Evolutionary conservation across 2,888 invertebrate genomes (phyloP).

Genomic region (Mamestra brassicae): DNA sequence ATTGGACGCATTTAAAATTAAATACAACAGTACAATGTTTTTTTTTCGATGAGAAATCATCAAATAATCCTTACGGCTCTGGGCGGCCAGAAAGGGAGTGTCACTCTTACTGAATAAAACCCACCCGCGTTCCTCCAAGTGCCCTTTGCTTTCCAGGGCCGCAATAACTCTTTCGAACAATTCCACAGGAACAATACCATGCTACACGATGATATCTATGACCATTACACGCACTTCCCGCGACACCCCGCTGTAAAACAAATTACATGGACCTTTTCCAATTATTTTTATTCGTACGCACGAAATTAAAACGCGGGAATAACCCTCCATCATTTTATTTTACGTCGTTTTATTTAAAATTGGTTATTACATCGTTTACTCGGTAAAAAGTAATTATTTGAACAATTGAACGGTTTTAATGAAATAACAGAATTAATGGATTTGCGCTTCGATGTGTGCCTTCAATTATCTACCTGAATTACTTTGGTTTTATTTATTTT

Average conservation of each 20-base stretch:
- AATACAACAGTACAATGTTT: neutral
- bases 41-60: too few relatives aligned
- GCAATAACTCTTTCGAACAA: too few relatives aligned
- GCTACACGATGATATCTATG: neutral
- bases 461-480: constrained; percentile 12
- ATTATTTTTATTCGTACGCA: constrained; percentile 3
- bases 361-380: constrained; percentile 1
- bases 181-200: neutral
- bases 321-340: neutral
- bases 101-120: too few relatives aligned
- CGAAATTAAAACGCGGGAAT: constrained; percentile 21
- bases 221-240: neutral
- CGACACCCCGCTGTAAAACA: neutral
- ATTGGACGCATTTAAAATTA: neutral
- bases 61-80: too few relatives aligned
- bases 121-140: too few relatives aligned
- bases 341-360: constrained; percentile 1
- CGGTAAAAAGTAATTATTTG: constrained; percentile 12
- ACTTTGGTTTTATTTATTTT: constrained; percentile 10
- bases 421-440: constrained; percentile 34
- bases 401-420: constrained; percentile 32
- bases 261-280: constrained; percentile 4
- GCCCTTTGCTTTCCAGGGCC: too few relatives aligned
- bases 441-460: constrained; percentile 18
- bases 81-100: too few relatives aligned